These are phyloP conservation scores for Coelopa pilipes DNA, from an alignment of 2,888 invertebrate genomes.

Conservation along the genomic window DNA sequence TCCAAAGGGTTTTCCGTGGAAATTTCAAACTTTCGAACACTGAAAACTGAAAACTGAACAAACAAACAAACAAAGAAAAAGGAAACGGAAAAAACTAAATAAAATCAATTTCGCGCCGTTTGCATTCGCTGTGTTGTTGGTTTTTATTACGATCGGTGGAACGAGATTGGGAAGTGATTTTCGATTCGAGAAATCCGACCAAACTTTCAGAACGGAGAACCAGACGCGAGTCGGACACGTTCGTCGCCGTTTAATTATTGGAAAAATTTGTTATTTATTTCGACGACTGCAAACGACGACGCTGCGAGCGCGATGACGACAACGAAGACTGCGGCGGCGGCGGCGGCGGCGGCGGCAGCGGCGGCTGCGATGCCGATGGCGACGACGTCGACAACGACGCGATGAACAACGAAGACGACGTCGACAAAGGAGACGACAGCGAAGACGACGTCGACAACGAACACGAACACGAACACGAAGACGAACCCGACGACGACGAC, in stretches of 20 bases:
- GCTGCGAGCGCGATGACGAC: conserved; percentile 22
- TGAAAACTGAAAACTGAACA: no score
- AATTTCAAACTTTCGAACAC: neutral
- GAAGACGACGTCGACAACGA: conserved; percentile 36
- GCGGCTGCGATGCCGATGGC: neutral
- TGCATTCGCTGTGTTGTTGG: neutral
- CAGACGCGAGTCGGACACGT: conserved; percentile 36
- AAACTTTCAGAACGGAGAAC: conserved; percentile 34
- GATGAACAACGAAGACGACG: conserved; percentile 27
- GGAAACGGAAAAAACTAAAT: no score
- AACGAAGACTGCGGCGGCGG: conserved; percentile 32
- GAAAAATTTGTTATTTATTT: conserved; percentile 32
- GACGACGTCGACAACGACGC: conserved; percentile 28
- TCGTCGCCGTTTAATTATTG: conserved; percentile 36
- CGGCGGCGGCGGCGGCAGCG: conserved; percentile 16
- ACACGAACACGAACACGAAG: conserved; percentile 34
- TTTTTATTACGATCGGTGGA: no score
- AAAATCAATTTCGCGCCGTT: conserved; percentile 25
- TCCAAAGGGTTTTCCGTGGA: no score
- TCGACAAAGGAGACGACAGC: conserved; percentile 36
- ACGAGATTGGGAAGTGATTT: neutral
- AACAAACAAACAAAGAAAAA: no score
- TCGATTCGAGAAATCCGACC: conserved; percentile 23
- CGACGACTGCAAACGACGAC: conserved; percentile 20
- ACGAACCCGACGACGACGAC: conserved; percentile 25